Evolutionary conservation across 2,888 invertebrate genomes (phyloP), one percentile per base, ranked within the genome.

Genomic region (Petrophora chlorosata): DNA sequence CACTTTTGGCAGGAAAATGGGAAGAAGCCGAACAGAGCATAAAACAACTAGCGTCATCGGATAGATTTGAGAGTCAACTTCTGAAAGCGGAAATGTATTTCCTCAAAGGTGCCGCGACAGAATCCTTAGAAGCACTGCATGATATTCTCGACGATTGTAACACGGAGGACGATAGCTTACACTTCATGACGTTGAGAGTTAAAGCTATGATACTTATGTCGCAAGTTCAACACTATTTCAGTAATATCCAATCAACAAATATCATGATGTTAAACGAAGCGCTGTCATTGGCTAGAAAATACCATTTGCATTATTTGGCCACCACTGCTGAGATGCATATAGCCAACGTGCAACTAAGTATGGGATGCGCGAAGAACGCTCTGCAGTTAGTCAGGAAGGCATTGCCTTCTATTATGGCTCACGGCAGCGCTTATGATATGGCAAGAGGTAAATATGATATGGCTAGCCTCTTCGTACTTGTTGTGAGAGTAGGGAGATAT

Each of bases 371-470:
- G 0, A 92, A 92, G 53, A 96, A 96, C 76, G 96, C 97, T 0
- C 79, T 96, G 44, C 88, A 91, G 53, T 86, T 95, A 7, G 91
- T 95, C 0, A 93, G 95, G 58, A 92, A 93, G 76, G 92, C 94
- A 43, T 91, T 96, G 66, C 92, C 94, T 4, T 91, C 92, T 17
- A 91, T 97, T 34, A 92, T 97, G 75, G 93, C 96, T 0, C 95
- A 97, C 70, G 97, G 97, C 1, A 95, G 95, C 9, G 90, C 93
- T 13, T 96, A 94, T 65, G 97, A 98, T 76, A 93, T 94, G 68
- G 97, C 95, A 1, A 93, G 95, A 82, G 94, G 91, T 90, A 70
- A 61, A 28, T 44, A 35, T 30, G 0, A 12, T n/a, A n/a, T n/a
- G n/a, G n/a, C n/a, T n/a, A n/a, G n/a, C n/a, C n/a, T n/a, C n/a